Conservation (phyloP, 2,888 invertebrate genomes). For the Acanthosepion pharaonis region DNA sequence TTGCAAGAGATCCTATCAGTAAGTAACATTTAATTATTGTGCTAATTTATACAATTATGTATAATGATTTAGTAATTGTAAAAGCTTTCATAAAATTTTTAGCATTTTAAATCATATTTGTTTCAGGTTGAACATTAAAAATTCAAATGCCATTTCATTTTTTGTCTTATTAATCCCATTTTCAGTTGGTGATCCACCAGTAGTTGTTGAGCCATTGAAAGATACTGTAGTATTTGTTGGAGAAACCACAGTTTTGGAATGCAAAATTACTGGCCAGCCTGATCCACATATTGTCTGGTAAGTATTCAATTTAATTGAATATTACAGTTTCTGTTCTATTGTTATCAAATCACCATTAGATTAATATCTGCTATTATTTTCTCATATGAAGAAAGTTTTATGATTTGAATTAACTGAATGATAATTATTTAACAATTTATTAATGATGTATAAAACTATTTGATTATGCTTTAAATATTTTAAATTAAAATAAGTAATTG, state of each 20-base stretch:
- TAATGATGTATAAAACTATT: background rate
- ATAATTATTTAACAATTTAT: too few species aligned
- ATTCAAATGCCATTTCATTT: background rate
- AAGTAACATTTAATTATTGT: constrained; percentile 52
- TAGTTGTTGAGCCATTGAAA: constrained; percentile 68
- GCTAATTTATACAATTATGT: too few species aligned
- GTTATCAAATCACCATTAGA: too few species aligned
- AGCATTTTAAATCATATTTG: background rate
- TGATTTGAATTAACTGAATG: too few species aligned
- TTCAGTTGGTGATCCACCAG: constrained; percentile 70
- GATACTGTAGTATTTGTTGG: constrained; percentile 68
- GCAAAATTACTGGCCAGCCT: constrained; percentile 71
- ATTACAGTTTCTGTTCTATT: too few species aligned
- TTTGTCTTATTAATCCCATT: background rate
- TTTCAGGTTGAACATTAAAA: background rate
- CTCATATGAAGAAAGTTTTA: too few species aligned
- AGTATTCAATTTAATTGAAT: constrained; percentile 46
- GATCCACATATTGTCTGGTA: constrained; percentile 71
- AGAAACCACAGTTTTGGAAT: constrained; percentile 68
- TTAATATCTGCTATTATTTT: too few species aligned
- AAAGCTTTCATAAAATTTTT: background rate
- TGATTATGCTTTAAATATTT: background rate
- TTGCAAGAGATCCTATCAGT: constrained; percentile 69
- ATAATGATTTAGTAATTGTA: background rate
- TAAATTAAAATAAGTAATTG: background rate